Evolutionary conservation across 1,140 invertebrate genomes (phyloP), one percentile per base, ranked within the genome.

Genomic region (Caerostris extrusa): DNA sequence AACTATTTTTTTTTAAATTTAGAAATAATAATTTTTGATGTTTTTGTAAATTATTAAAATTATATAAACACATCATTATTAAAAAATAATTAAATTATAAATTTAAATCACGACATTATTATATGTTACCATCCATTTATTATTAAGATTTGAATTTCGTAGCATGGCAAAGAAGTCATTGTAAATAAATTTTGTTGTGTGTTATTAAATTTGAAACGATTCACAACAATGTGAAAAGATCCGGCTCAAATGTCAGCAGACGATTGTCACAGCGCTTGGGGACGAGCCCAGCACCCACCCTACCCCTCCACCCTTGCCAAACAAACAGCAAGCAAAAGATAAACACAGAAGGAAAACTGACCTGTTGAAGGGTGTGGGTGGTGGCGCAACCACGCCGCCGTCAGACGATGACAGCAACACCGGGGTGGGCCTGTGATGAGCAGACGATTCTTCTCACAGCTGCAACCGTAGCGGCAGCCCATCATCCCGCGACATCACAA

Each of bases 331-430:
- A 77, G 71, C 71, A 77, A 77, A 77, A 77, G 50, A 34, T 77
- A 77, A 87, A 87, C 69, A 64, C 34, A 85, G 60, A 93, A 87
- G 60, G 60, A 56, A 55, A 87, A 93, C 91, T 87, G 91, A 93
- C 91, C 91, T 93, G 91, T 93, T 93, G 91, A 93, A 69, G 83
- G 83, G 19, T 53, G 67, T 53, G 61, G 55, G 89, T 81, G 53
- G 53, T 61, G 57, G 77, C 71, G 83, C 83, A 56, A 86, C 91
- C 17, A 50, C 50, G 19, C n/a, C 58, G 34, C 77, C 82, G 69
- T 81, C 90, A 91, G 71, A 91, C 90, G 82, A 93, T 93, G 81
- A 64, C 83, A 81, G 69, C 57, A 87, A 34, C 82, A 83, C 61
- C 81, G 83, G 91, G 91, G 64, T 93, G 83, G 90, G 57, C 90